Evolutionary conservation across 2,113 vertebrate genomes (phyloP).

Genomic region (Aspiorhynchus laticeps): DNA sequence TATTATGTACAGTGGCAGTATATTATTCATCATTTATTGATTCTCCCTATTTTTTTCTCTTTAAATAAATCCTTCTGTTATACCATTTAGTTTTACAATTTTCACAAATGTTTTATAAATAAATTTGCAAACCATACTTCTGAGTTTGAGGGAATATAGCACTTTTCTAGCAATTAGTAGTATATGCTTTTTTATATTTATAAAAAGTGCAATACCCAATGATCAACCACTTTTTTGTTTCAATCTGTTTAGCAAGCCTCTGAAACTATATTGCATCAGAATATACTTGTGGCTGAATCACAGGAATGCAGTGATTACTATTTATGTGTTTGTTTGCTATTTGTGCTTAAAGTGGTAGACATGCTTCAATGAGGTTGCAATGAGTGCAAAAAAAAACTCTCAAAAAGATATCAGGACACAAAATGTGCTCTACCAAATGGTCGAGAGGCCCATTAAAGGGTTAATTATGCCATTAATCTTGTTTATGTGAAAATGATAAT

Average conservation of each 20-base stretch:
- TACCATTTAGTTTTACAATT: too few relatives aligned
- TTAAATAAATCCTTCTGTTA: too few relatives aligned
- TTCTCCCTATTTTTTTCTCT: too few relatives aligned
- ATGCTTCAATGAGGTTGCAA: neutral
- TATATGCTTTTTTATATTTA: too few relatives aligned
- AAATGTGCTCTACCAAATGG: neutral
- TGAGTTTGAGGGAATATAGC: too few relatives aligned
- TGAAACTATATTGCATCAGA: neutral
- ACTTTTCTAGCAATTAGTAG: too few relatives aligned
- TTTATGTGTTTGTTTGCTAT: neutral
- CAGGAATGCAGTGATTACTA: neutral
- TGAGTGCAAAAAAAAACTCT: neutral
- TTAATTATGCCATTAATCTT: neutral
- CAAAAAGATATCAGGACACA: neutral
- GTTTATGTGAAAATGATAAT: slow-evolving; percentile 11
- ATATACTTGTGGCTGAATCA: neutral
- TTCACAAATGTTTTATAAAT: too few relatives aligned
- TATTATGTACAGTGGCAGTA: too few relatives aligned
- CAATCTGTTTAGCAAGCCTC: neutral
- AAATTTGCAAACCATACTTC: too few relatives aligned
- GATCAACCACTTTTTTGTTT: neutral
- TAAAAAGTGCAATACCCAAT: neutral
- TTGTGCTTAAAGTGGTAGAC: neutral
- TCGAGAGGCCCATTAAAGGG: neutral
- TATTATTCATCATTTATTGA: too few relatives aligned